Conservation (phyloP, 2,797 vertebrate species). For the Antrozous pallidus region DNA sequence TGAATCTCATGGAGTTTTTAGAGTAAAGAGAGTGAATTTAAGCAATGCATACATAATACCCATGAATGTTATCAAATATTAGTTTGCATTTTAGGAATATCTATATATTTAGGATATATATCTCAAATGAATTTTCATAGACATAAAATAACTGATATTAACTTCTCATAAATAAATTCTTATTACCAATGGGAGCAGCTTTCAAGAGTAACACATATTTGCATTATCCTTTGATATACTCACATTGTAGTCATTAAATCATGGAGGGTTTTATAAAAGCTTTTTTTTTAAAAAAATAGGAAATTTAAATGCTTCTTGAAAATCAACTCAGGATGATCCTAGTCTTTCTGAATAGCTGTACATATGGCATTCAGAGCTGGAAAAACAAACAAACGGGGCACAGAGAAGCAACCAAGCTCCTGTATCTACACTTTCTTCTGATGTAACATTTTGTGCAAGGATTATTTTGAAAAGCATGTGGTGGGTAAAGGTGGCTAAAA, state of each 20-base stretch:
- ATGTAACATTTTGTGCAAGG: not conserved
- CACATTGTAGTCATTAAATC: not conserved
- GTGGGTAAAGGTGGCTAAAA: not conserved
- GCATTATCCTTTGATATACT: not conserved
- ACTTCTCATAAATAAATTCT: not conserved
- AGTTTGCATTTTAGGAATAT: not conserved
- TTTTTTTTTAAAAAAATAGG: not conserved
- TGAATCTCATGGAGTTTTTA: not conserved
- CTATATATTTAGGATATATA: not conserved
- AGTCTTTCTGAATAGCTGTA: not conserved
- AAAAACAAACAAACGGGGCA: not conserved
- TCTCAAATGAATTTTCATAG: not conserved
- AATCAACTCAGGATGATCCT: not conserved
- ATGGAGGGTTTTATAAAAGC: not conserved
- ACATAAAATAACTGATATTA: not conserved
- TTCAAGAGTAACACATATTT: not conserved
- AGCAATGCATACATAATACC: not conserved
- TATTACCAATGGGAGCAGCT: not conserved
- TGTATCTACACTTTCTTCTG: not conserved
- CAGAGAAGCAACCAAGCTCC: not conserved
- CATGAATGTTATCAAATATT: not conserved
- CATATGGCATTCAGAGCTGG: not conserved
- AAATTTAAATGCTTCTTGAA: constrained; percentile 24
- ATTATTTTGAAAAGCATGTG: not conserved
- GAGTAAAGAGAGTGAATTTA: not conserved